Conservation (phyloP, 1,140 invertebrate genomes). For the Kradibia gibbosae region DNA sequence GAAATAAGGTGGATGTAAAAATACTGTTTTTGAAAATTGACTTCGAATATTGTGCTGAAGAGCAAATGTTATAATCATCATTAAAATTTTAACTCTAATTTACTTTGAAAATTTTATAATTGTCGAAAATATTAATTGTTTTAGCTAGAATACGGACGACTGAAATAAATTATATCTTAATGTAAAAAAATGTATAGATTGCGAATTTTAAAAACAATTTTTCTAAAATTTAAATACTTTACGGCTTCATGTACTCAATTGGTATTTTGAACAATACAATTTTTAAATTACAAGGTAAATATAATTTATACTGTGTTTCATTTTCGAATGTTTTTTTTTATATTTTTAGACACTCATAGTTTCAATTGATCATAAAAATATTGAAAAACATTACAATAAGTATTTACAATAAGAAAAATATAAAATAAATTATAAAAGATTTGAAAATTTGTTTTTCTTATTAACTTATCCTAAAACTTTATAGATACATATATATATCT, state of each 20-base stretch:
- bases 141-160: too few species aligned
- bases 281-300: background rate
- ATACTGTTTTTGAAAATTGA: too few species aligned
- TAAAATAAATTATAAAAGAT: background rate
- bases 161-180: too few species aligned
- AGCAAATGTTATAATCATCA: too few species aligned
- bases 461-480: conserved; percentile 20
- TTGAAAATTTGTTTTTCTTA: background rate
- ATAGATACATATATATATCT: conserved; percentile 17
- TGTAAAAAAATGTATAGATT: too few species aligned
- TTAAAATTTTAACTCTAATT: too few species aligned
- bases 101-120: too few species aligned
- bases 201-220: too few species aligned
- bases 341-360: background rate
- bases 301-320: background rate
- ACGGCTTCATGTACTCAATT: background rate
- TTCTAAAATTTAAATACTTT: background rate
- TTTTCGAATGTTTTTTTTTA: background rate
- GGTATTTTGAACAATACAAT: background rate
- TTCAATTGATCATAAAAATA: background rate
- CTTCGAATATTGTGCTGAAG: background rate
- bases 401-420: conserved; percentile 11
- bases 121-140: too few species aligned
- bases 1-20: too few species aligned
- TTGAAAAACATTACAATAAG: background rate